phyloP scores from a whole-genome alignment of 2,888 invertebrate species.

The Cantharis rustica region DNA sequence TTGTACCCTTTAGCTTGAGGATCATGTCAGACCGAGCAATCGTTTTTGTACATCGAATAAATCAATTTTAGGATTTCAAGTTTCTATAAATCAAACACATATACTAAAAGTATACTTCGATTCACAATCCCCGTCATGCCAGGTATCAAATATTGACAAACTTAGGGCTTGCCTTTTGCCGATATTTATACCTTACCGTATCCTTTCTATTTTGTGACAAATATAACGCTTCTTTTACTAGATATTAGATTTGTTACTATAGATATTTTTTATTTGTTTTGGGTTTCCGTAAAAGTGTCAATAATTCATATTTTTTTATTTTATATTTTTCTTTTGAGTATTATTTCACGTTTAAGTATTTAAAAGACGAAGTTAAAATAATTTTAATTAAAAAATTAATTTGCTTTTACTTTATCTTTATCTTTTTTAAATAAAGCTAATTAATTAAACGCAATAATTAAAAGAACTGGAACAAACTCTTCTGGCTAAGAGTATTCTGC shows the following conservation, averaged over 20 bases:
- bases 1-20: slow-evolving; percentile 9
- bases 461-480: not conserved
- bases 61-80: slow-evolving; percentile 9
- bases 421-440: not conserved
- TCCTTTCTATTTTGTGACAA: not conserved
- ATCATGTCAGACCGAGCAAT: slow-evolving; percentile 12
- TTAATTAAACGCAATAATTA: not conserved
- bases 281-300: not conserved
- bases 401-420: not conserved
- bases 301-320: not conserved
- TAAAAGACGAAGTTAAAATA: not conserved
- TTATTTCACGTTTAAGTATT: not conserved
- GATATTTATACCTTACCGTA: not conserved
- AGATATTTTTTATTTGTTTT: not conserved
- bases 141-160: slow-evolving; percentile 22
- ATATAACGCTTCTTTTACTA: not conserved
- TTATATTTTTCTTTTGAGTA: not conserved
- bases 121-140: slow-evolving; percentile 13
- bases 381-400: not conserved
- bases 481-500: not conserved
- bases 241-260: not conserved
- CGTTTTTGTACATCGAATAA: slow-evolving; percentile 11
- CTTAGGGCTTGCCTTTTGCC: not conserved
- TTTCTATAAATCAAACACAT: slow-evolving; percentile 17
- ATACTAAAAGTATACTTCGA: slow-evolving; percentile 15